Percentiles rank a stretch among this genome's conserved stretches.
These are phyloP conservation scores for Cotesia vestalis DNA, from an alignment of 1,140 invertebrate species.

Conservation along the genomic window DNA sequence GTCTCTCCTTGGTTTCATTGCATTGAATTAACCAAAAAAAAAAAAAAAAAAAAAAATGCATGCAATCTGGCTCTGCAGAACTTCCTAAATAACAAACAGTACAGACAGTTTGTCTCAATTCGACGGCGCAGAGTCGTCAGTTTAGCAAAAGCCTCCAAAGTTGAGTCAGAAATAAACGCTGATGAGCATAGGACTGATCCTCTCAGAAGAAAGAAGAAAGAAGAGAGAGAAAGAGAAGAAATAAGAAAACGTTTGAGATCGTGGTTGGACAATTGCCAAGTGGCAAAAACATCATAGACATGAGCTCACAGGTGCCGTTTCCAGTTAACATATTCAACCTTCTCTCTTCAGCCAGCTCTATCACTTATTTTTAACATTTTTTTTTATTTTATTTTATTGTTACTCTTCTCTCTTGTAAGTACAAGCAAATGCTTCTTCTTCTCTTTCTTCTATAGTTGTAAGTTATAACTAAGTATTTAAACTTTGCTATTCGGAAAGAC, in stretches of 20 bases:
- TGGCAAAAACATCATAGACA: conserved; percentile 35
- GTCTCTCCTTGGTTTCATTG: not conserved
- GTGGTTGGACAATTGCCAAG: conserved; percentile 31
- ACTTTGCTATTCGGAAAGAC: no score
- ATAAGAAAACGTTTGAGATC: conserved; percentile 11
- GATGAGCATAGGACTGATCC: not conserved
- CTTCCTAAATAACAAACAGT: not conserved
- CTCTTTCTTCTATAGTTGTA: not conserved
- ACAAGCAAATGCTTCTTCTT: no score
- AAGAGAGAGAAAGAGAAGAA: not conserved
- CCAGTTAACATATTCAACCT: conserved; percentile 11
- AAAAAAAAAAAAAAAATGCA: not conserved
- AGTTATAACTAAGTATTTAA: no score
- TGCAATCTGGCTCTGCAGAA: not conserved
- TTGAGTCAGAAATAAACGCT: no score
- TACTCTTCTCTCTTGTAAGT: no score
- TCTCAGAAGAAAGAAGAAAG: not conserved
- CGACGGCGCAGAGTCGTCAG: no score
- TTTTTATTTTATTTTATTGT: conserved; percentile 2
- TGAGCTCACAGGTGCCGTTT: conserved; percentile 32
- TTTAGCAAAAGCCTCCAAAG: no score
- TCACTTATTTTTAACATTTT: not conserved
- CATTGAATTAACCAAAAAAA: not conserved
- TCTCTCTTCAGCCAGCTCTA: not conserved
- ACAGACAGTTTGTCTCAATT: no score